phyloP scores from a whole-genome alignment of 2,113 vertebrate genomes.

The Pomatorhinus ruficollis region DNA sequence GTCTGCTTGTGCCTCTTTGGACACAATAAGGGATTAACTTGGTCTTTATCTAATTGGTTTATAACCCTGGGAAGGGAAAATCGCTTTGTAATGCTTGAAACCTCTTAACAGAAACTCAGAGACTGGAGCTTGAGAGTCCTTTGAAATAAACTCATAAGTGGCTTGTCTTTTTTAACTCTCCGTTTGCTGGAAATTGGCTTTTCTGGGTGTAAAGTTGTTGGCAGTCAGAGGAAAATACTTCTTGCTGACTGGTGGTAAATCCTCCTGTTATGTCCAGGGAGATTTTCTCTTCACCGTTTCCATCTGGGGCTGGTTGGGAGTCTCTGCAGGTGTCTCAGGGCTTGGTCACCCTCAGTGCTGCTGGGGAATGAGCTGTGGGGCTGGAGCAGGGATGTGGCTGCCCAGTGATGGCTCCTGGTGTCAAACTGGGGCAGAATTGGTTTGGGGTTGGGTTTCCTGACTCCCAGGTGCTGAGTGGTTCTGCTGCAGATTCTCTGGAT shows the following conservation, averaged over 20 bases:
- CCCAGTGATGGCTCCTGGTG: background rate
- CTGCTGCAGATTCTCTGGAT: background rate
- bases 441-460: background rate
- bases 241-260: background rate
- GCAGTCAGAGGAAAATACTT: background rate
- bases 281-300: background rate
- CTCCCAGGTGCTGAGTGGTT: background rate
- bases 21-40: slow-evolving; percentile 52
- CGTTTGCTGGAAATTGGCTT: background rate
- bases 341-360: background rate
- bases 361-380: fast-evolving
- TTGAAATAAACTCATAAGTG: fast-evolving
- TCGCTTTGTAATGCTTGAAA: slow-evolving; percentile 39
- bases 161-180: background rate
- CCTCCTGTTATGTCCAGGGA: background rate
- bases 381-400: background rate
- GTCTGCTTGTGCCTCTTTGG: background rate
- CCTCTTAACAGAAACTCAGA: background rate
- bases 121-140: background rate
- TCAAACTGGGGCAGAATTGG: background rate
- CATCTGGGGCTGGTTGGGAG: background rate
- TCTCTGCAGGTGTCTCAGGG: background rate
- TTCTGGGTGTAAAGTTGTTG: background rate
- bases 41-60: slow-evolving; percentile 66
- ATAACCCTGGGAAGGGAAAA: slow-evolving; percentile 52